Conservation (phyloP, 2,113 vertebrate genomes). For the Atherinomorus stipes region DNA sequence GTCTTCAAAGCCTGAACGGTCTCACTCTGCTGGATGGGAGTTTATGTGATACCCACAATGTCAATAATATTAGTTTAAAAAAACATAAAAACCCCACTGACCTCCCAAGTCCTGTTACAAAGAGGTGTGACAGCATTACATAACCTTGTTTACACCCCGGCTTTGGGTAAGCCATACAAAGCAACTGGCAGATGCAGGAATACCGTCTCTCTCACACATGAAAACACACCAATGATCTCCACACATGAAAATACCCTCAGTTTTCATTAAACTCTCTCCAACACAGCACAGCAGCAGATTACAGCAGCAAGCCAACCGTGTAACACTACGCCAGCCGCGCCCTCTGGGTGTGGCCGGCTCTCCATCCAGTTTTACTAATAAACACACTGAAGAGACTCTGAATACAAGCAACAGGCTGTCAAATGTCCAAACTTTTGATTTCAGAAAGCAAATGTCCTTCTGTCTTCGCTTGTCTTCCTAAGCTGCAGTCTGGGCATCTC, state of each 20-base stretch:
- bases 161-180: slow-evolving; percentile 77
- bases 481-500: slow-evolving; percentile 35
- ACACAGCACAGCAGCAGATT: slow-evolving; percentile 46
- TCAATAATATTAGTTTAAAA: slow-evolving; percentile 6
- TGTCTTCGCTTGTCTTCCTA: slow-evolving; percentile 15
- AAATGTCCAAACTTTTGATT: slow-evolving; percentile 5
- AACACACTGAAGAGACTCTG: slow-evolving; percentile 9
- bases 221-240: slow-evolving; percentile 31
- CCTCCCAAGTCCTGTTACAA: slow-evolving; percentile 48
- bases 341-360: slow-evolving; percentile 64
- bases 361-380: slow-evolving; percentile 42
- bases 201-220: slow-evolving; percentile 13
- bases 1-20: not conserved
- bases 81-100: not conserved
- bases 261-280: slow-evolving; percentile 10
- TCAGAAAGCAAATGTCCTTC: slow-evolving; percentile 2
- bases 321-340: slow-evolving; percentile 58
- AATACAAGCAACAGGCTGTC: not conserved
- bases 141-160: slow-evolving; percentile 81
- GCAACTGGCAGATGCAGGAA: slow-evolving; percentile 49
- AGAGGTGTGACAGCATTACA: slow-evolving; percentile 77
- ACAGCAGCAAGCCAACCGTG: slow-evolving; percentile 49
- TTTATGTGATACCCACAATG: not conserved
- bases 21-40: not conserved
- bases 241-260: not conserved